phyloP scores from a whole-genome alignment of 2,113 vertebrate genomes.

The Pedionomus torquatus region DNA sequence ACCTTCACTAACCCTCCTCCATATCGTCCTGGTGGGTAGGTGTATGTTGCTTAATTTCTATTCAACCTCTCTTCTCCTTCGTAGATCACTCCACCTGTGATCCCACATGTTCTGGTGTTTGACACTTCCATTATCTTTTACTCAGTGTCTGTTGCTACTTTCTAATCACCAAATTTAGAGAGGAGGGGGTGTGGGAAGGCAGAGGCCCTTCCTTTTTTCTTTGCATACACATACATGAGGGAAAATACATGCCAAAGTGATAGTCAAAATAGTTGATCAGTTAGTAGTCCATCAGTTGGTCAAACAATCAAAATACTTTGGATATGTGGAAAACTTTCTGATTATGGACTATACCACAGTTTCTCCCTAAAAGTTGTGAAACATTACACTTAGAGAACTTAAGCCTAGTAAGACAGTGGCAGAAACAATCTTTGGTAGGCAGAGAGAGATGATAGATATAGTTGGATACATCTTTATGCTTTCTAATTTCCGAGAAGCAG shows the following conservation, averaged over 20 bases:
- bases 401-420: not conserved
- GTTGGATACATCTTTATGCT: not conserved
- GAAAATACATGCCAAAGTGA: not conserved
- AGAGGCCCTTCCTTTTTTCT: not conserved
- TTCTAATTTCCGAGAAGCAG: not conserved
- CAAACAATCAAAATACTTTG: not conserved
- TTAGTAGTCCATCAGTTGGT: not conserved
- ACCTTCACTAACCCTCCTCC: not conserved
- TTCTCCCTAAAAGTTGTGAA: not conserved
- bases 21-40: not conserved
- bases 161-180: not conserved
- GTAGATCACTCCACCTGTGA: not conserved
- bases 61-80: not conserved
- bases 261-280: not conserved
- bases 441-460: not conserved
- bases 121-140: not conserved
- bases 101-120: not conserved
- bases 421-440: not conserved
- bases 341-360: not conserved
- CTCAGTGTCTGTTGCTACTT: not conserved
- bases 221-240: not conserved
- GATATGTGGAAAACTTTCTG: not conserved
- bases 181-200: not conserved
- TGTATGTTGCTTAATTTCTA: not conserved
- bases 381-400: not conserved